Evolutionary conservation across 2,797 vertebrate genomes (phyloP), one percentile per base, ranked within the genome.

Genomic region (Poeciliopsis presidionis): DNA sequence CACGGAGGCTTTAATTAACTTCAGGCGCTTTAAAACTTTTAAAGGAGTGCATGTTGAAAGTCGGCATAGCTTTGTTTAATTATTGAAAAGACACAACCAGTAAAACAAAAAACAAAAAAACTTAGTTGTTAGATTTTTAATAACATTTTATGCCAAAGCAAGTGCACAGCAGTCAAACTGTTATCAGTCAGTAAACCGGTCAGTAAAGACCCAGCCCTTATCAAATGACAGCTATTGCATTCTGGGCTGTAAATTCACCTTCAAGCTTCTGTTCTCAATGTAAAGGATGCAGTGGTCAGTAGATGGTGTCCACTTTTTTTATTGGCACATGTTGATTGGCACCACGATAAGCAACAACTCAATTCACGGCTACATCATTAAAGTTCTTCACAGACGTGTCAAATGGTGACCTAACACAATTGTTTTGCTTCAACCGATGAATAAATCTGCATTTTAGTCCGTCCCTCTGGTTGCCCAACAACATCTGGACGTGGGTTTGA

Each of bases 1-100:
- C 61, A 49, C 57, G 18, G 1, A 30, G 30, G 53, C 77, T 87
- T 87, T 72, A 45, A 82, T 69, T 75, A 81, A 73, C 41, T 33
- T 39, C 18, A 12, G 18, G 16, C 9, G 63, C 63, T 43, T 25
- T 67, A 67, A 67, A 67, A 22, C 41, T 39, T 13, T 25, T 41
- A 41, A 67, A 43, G 63, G 18, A 41, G 36, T 25, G 2, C 33
- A 39, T 11, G 53, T 41, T 39, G 33, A 9, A 65, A 65, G 7
- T 33, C 61, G 20, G 36, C 28, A 16, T 33, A 11, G 28, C 18
- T 61, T 33, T 18, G 33, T 33, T 7, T 61, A 61, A 33, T 51
- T 14, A 5, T 43, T 74, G 8, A 2, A 41, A 67, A 3, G 63
- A 67, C 18, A 39, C 63, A 22, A 13, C 65, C 3, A 41, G 11